phyloP scores from a whole-genome alignment of 2,797 vertebrate species.

The Pseudochirops cupreus region DNA sequence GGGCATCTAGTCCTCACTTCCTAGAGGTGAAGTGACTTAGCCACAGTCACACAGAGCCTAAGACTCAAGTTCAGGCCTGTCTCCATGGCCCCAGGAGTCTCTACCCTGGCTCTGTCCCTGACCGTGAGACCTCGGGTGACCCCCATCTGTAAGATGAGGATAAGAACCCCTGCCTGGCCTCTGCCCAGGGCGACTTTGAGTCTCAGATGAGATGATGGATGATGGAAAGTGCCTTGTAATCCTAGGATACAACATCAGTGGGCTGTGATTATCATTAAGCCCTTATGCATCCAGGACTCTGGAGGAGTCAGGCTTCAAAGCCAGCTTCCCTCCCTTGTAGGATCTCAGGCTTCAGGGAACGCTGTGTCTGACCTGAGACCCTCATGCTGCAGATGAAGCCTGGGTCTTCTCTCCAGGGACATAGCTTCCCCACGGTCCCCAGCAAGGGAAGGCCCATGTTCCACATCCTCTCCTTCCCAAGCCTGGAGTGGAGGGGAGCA shows the following conservation, averaged over 20 bases:
- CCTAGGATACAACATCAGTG: not conserved
- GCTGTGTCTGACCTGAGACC: not conserved
- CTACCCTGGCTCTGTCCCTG: not conserved
- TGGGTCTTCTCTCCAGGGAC: not conserved
- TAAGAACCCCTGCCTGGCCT: not conserved
- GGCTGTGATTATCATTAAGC: not conserved
- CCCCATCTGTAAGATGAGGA: not conserved
- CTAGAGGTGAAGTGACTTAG: not conserved
- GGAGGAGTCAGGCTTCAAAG: not conserved
- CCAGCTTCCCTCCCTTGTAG: not conserved
- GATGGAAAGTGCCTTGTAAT: not conserved
- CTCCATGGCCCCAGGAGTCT: not conserved
- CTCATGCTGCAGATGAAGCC: not conserved
- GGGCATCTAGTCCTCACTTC: not conserved
- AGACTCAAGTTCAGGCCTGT: not conserved
- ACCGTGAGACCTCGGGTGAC: not conserved
- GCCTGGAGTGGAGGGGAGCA: not conserved
- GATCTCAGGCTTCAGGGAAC: not conserved
- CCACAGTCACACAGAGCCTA: not conserved
- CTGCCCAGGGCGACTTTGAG: not conserved
- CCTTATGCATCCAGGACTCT: not conserved
- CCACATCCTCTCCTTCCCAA: not conserved
- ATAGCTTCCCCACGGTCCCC: not conserved
- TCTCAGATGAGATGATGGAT: not conserved
- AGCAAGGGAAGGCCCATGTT: not conserved